A percentile compares a stretch with the other conserved stretches of the same genome.
Evolutionary conservation across 2,888 invertebrate genomes (phyloP).

Genomic region (Tipula unca): DNA sequence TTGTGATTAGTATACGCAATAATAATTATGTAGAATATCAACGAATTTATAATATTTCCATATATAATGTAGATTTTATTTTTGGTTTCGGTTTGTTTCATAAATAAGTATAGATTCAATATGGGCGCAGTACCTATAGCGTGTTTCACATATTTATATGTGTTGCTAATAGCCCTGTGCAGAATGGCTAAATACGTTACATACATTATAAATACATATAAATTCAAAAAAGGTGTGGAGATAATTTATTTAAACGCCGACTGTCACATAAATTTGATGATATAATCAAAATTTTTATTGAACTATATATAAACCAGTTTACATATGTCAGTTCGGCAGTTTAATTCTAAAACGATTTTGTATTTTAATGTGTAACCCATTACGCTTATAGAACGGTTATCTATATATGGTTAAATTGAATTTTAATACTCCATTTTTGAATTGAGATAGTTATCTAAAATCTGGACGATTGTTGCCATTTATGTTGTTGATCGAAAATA

Average conservation of each 20-base stretch:
- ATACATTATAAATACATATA: background rate
- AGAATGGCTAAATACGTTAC: background rate
- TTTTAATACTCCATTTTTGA: no score
- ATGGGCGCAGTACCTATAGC: background rate
- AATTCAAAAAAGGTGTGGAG: background rate
- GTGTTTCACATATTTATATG: background rate
- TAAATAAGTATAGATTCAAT: background rate
- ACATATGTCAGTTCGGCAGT: background rate
- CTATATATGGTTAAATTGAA: background rate
- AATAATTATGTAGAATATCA: background rate
- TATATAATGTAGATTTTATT: background rate
- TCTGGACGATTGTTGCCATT: background rate
- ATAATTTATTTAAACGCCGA: background rate
- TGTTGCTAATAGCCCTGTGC: background rate
- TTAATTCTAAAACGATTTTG: background rate
- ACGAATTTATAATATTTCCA: background rate
- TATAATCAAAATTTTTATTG: background rate
- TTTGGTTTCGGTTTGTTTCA: background rate
- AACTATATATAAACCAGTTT: no score
- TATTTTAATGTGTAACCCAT: background rate
- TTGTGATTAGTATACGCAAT: background rate
- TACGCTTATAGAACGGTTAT: background rate
- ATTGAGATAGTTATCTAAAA: background rate
- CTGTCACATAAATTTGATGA: background rate
- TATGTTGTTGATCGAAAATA: background rate